Evolutionary conservation across 2,113 vertebrate genomes (phyloP).

Genomic region (Barbus barbus): DNA sequence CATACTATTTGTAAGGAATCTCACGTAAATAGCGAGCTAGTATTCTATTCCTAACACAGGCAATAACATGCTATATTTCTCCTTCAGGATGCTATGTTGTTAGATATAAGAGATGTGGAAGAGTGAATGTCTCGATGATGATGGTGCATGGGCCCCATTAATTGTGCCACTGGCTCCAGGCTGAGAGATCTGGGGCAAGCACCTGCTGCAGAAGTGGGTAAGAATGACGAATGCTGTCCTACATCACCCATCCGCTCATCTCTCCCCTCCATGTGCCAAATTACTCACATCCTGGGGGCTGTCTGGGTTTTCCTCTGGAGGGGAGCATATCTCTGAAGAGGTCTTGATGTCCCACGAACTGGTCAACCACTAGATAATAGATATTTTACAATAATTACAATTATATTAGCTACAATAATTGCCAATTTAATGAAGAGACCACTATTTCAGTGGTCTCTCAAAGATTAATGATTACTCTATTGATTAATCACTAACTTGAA

Average conservation of each 20-base stretch:
- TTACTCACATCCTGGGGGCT: constrained; percentile 71
- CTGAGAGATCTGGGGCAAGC: constrained; percentile 75
- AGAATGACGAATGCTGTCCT: constrained; percentile 79
- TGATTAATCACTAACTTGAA: not conserved
- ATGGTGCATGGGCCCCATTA: constrained; percentile 65
- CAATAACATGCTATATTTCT: not conserved
- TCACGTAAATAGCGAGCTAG: not conserved
- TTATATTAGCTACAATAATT: not conserved
- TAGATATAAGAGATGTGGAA: constrained; percentile 48
- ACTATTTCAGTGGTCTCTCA: not conserved
- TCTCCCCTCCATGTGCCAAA: constrained; percentile 63
- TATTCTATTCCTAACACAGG: constrained; percentile 1
- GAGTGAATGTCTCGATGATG: constrained; percentile 42
- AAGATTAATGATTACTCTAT: not conserved
- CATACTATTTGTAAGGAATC: not conserved
- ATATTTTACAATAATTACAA: too few relatives aligned
- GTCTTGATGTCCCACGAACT: not conserved
- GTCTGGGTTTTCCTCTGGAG: constrained; percentile 63
- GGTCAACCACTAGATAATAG: not conserved
- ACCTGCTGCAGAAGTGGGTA: constrained; percentile 78
- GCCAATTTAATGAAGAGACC: not conserved
- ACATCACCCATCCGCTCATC: constrained; percentile 73
- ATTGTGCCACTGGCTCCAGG: constrained; percentile 66
- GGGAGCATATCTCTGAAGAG: not conserved
- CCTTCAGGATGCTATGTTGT: constrained; percentile 28